These are phyloP conservation scores for Himalopsyche tibetana DNA, from an alignment of 2,888 invertebrate species.

Conservation along the genomic window DNA sequence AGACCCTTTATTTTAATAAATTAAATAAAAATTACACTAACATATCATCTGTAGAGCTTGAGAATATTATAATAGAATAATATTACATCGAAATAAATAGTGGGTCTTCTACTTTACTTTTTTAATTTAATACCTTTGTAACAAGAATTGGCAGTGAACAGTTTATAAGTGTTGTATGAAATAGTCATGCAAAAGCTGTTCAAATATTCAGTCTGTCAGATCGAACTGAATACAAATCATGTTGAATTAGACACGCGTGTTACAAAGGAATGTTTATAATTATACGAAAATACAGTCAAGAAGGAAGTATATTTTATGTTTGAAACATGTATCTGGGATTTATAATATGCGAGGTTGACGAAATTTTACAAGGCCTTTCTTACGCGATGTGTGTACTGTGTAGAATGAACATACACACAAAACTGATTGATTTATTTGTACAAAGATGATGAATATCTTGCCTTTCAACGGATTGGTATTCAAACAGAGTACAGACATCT, in stretches of 20 bases:
- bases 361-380: background rate
- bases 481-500: too few species aligned
- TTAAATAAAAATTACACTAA: too few species aligned
- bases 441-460: too few species aligned
- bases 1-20: too few species aligned
- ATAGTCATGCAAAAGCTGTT: background rate
- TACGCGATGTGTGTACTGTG: background rate
- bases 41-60: too few species aligned
- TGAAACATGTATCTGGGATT: background rate
- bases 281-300: background rate
- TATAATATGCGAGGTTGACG: background rate
- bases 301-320: background rate
- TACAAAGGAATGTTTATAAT: background rate
- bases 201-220: background rate
- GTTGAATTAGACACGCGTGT: background rate
- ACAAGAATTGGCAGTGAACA: too few species aligned
- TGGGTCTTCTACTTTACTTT: too few species aligned
- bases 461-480: too few species aligned
- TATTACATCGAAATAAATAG: too few species aligned
- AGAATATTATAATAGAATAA: too few species aligned
- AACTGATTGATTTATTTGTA: background rate
- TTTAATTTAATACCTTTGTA: too few species aligned
- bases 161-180: too few species aligned
- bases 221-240: background rate
- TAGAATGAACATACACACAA: background rate